phyloP scores from a whole-genome alignment of 1,140 invertebrate species.

The Battus philenor region DNA sequence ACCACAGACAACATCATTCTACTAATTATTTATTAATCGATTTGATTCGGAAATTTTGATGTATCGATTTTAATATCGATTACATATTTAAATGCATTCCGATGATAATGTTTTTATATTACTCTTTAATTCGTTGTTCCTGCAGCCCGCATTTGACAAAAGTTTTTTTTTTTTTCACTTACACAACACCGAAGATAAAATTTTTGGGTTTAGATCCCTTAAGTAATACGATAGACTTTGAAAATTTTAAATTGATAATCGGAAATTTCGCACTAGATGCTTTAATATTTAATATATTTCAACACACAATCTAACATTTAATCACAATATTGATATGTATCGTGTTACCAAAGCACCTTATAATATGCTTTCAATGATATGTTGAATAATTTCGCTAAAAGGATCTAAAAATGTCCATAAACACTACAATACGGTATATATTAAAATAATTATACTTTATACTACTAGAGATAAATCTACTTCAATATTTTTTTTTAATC shows the following conservation, averaged over 20 bases:
- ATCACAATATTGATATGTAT: constrained; percentile 66
- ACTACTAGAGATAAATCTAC: constrained; percentile 37
- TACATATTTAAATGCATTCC: too few species aligned
- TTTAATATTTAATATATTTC: constrained; percentile 14
- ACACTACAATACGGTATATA: constrained; percentile 67
- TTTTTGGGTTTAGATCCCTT: constrained; percentile 16
- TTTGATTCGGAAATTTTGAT: too few species aligned
- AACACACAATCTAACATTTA: constrained; percentile 45
- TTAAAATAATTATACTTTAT: constrained; percentile 71
- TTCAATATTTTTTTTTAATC: constrained; percentile 49
- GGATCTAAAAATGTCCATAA: constrained; percentile 61
- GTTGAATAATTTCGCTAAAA: constrained; percentile 44
- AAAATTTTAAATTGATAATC: constrained; percentile 21
- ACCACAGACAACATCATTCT: too few species aligned
- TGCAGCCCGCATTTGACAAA: constrained; percentile 68
- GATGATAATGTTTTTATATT: constrained; percentile 12
- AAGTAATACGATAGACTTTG: constrained; percentile 14
- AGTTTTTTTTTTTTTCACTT: constrained; percentile 42
- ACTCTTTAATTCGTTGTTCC: constrained; percentile 55
- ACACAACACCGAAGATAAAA: constrained; percentile 26
- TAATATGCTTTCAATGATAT: constrained; percentile 54
- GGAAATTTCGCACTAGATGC: constrained; percentile 18
- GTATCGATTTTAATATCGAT: too few species aligned
- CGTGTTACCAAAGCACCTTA: constrained; percentile 34
- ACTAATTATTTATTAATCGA: too few species aligned